Conservation (phyloP, 53 echinoderm and acorn worm genomes). For the Stichopus horrens region DNA sequence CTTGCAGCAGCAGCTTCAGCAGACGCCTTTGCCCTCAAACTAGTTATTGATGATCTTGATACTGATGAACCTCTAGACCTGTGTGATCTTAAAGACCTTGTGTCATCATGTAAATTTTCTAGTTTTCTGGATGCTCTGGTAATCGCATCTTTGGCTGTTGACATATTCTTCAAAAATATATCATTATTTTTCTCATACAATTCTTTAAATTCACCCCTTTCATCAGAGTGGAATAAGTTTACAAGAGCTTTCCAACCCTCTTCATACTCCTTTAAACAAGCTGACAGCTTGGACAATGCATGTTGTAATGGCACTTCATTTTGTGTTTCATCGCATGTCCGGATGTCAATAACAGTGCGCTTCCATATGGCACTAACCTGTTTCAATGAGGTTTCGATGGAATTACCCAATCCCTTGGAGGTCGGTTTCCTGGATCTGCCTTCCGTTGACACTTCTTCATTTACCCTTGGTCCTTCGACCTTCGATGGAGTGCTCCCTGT, state of each 20-base stretch:
- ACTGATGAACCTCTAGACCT: not conserved
- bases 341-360: constrained; percentile 13
- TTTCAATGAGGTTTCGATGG: not conserved
- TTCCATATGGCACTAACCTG: not conserved
- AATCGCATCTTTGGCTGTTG: not conserved
- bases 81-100: not conserved
- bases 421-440: not conserved
- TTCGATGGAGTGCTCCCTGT: not conserved
- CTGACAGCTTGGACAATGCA: not conserved
- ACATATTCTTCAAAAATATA: not conserved
- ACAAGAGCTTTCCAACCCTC: not conserved
- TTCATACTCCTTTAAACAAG: constrained; percentile 15
- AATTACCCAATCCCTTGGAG: not conserved
- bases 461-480: not conserved
- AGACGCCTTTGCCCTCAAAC: not conserved
- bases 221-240: not conserved
- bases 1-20: constrained; percentile 19
- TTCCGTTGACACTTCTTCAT: not conserved
- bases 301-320: not conserved
- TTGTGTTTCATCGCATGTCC: not conserved
- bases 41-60: not conserved
- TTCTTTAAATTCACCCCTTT: not conserved
- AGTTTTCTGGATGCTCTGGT: constrained; percentile 8
- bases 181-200: not conserved
- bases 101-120: not conserved